Evolutionary conservation across 2,888 invertebrate species (phyloP).

Genomic region (Apotomis turbidana): DNA sequence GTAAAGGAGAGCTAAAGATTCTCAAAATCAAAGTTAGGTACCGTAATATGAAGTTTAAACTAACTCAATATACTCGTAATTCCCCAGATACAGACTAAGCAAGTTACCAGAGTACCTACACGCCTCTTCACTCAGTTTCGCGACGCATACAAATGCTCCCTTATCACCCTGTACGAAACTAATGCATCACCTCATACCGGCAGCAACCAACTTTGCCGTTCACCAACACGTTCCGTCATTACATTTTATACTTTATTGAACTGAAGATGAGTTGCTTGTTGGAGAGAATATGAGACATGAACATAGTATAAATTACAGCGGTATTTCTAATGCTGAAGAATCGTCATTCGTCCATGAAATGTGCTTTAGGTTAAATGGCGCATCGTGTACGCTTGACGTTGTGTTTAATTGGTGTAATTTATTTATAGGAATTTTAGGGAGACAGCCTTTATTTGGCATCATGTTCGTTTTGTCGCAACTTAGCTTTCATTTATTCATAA

Average conservation of each 20-base stretch:
- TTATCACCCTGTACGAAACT: constrained; percentile 48
- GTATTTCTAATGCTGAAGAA: constrained; percentile 37
- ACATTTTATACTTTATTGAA: background rate
- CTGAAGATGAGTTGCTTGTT: background rate
- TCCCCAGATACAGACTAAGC: background rate
- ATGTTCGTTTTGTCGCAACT: background rate
- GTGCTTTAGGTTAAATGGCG: constrained; percentile 28
- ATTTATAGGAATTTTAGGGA: constrained; percentile 19
- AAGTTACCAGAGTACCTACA: constrained; percentile 48
- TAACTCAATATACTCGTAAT: too few species aligned
- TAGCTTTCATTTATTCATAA: too few species aligned
- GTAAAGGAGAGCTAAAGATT: too few species aligned
- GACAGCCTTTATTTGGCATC: background rate
- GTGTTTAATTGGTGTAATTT: constrained; percentile 22
- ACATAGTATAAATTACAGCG: constrained; percentile 35
- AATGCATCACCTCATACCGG: constrained; percentile 30
- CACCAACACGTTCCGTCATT: background rate
- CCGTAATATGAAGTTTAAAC: too few species aligned
- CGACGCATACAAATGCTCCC: constrained; percentile 64
- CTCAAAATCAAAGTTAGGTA: too few species aligned
- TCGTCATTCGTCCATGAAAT: constrained; percentile 30
- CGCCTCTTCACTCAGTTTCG: constrained; percentile 59
- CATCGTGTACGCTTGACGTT: constrained; percentile 19
- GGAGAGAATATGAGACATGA: constrained; percentile 2
- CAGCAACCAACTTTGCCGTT: constrained; percentile 13